These are phyloP conservation scores for Geococcyx californianus DNA, from an alignment of 2,113 vertebrate species.

Conservation along the genomic window DNA sequence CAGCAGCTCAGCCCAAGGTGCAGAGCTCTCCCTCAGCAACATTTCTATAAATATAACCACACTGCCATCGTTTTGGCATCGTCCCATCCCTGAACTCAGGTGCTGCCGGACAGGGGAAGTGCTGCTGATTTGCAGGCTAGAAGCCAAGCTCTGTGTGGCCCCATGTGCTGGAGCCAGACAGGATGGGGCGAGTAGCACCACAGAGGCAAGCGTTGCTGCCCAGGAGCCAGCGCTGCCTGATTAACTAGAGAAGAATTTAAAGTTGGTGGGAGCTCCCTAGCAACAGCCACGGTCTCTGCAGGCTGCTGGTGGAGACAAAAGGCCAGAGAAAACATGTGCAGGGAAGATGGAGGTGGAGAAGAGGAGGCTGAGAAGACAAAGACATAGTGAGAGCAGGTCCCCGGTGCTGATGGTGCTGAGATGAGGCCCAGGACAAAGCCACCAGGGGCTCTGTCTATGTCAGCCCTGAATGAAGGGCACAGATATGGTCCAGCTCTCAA, in stretches of 20 bases:
- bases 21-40: neutral
- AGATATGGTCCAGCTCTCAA: neutral
- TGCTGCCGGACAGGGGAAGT: neutral
- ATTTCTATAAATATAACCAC: neutral
- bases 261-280: constrained; percentile 35
- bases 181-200: fast-evolving
- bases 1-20: neutral
- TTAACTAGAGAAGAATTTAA: neutral
- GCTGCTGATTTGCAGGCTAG: neutral
- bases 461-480: neutral
- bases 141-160: fast-evolving
- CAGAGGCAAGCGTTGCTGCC: neutral
- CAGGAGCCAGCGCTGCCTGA: neutral
- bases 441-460: neutral
- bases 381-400: neutral
- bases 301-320: neutral
- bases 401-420: neutral
- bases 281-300: neutral
- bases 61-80: neutral
- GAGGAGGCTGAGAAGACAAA: neutral
- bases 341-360: neutral
- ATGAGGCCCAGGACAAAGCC: neutral
- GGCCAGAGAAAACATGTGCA: neutral
- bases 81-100: neutral
- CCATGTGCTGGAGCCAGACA: neutral